Conservation (phyloP, 2,113 vertebrate genomes). For the Psittacus erithacus region DNA sequence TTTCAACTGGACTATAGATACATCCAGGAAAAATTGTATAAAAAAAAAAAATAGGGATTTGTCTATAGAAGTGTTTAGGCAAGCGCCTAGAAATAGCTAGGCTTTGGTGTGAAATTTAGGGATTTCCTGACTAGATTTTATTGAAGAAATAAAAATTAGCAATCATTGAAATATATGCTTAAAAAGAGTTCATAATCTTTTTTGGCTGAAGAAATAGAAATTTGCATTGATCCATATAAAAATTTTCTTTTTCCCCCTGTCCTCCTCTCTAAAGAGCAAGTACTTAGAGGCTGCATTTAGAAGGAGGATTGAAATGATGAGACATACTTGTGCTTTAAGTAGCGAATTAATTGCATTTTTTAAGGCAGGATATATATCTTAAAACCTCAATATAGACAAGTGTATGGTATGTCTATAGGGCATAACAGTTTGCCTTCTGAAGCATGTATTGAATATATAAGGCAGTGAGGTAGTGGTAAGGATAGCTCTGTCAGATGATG, state of each 20-base stretch:
- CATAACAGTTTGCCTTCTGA: neutral
- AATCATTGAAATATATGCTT: neutral
- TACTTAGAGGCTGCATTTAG: neutral
- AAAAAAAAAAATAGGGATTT: fast-evolving
- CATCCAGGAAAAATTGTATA: neutral
- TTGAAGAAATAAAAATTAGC: neutral
- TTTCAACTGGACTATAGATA: neutral
- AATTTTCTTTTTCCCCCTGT: too few relatives aligned
- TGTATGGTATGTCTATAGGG: neutral
- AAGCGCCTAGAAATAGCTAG: neutral
- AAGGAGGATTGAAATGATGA: neutral
- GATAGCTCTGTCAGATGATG: neutral
- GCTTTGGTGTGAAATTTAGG: neutral
- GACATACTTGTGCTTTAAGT: neutral
- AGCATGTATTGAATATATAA: neutral
- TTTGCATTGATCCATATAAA: neutral
- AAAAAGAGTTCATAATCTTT: neutral
- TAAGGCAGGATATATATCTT: neutral
- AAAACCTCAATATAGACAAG: neutral
- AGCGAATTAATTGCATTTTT: neutral
- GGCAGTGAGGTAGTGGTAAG: neutral
- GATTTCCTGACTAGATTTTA: neutral
- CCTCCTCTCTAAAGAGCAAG: neutral
- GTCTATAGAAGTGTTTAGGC: neutral
- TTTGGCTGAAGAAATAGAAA: neutral